Conservation (phyloP, 2,113 vertebrate species). For the Pterophyllum scalare region DNA sequence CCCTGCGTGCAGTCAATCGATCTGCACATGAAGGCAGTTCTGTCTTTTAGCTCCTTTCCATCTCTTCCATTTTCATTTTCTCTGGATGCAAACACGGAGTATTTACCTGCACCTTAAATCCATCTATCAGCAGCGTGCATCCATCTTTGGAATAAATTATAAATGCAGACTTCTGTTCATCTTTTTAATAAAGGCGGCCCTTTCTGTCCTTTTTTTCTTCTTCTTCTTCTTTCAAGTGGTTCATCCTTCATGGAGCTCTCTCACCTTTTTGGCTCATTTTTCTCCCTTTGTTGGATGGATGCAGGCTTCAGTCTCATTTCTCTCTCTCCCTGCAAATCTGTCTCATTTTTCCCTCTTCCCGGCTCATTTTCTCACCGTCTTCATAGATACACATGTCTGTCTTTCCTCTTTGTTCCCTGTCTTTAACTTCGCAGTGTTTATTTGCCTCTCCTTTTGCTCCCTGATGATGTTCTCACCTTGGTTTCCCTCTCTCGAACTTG, state of each 20-base stretch:
- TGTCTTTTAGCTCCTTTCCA: not conserved
- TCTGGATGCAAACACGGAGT: slow-evolving; percentile 9
- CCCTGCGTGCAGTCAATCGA: not conserved
- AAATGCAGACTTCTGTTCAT: not conserved
- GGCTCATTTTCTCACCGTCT: not conserved
- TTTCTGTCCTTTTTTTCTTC: not conserved
- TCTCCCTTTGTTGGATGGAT: slow-evolving; percentile 27
- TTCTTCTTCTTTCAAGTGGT: slow-evolving; percentile 4
- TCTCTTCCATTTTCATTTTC: slow-evolving; percentile 42
- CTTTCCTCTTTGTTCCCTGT: not conserved
- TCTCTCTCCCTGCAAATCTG: not conserved
- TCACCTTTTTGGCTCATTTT: slow-evolving; percentile 6
- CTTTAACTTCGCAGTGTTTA: not conserved
- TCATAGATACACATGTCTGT: not conserved
- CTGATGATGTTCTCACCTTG: not conserved
- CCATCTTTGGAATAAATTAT: slow-evolving; percentile 50
- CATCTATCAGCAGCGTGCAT: slow-evolving; percentile 38
- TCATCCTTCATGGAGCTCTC: slow-evolving; percentile 11
- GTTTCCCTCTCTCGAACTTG: not conserved
- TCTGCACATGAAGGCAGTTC: not conserved
- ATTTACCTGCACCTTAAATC: slow-evolving; percentile 46
- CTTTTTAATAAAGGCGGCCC: slow-evolving; percentile 7
- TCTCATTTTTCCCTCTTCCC: not conserved
- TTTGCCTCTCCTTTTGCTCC: not conserved
- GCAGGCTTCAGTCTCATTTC: slow-evolving; percentile 13